Evolutionary conservation across 2,113 vertebrate species (phyloP), one percentile per base, ranked within the genome.

Genomic region (Acanthisitta chloris): DNA sequence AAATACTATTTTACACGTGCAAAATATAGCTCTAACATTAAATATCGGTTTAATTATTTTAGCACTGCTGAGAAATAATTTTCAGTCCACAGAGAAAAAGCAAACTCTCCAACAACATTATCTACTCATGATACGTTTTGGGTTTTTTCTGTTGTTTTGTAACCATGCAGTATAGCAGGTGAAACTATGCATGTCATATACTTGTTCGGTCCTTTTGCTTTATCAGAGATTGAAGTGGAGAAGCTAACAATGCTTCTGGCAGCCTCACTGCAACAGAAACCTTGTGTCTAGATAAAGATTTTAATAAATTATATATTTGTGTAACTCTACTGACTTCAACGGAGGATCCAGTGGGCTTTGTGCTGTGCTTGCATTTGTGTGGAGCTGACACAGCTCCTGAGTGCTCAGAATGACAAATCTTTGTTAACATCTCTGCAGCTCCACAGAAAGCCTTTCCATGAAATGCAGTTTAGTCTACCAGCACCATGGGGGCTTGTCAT

Each of bases 311-410:
- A 88, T 54, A 23, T 78, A 59, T 94, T 71, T 84, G 18, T 76
- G 29, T 59, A 81, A 67, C 51, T 84, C 26, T 20, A 46, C 64
- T 34, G 55, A 66, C 64, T 96, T 92, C 65, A 51, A 16, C 64
- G 55, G 65, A 55, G 40, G 29, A 81, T 79, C 87, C 82, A 64
- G 51, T 20, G 74, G 70, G 33, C 70, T 93, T 92, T 85, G 78
- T 90, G 88, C 92, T 88, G 57, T 1, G 14, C 40, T 88, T 93
- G 74, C 40, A 10, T 59, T 87, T 66, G 19, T 40, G 52, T 42
- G 86, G 65, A 94, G 85, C 92, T 91, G 87, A 93, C 90, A 84
- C 73, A 87, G 81, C 84, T 81, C 76, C 59, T 40, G 72, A 93
- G 69, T 57, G 54, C 69, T 84, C 81, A 73, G 67, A 87, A 79